Conservation (phyloP, 2,113 vertebrate genomes). For the Aix galericulata region DNA sequence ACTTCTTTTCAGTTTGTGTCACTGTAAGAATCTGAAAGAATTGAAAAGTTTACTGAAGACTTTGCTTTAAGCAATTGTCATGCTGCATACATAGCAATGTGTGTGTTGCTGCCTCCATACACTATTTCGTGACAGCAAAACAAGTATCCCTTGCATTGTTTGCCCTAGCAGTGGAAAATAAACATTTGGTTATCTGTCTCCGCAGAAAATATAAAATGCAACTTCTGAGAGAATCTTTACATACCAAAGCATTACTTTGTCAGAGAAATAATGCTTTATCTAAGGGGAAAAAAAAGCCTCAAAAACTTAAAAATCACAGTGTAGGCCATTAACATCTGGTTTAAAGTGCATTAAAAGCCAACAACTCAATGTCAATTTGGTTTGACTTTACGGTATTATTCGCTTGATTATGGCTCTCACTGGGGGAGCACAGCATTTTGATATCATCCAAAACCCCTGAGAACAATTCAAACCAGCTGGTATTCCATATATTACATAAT, state of each 20-base stretch:
- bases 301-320: conserved; percentile 10
- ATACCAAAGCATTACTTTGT: background rate
- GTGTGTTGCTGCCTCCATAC: background rate
- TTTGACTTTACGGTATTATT: conserved; percentile 69
- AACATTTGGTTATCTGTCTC: background rate
- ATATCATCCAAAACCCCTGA: conserved; percentile 75
- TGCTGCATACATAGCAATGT: background rate
- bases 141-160: background rate
- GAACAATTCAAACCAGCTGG: conserved; percentile 79
- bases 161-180: background rate
- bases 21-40: background rate
- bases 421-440: conserved; percentile 62
- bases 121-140: background rate
- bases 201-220: background rate
- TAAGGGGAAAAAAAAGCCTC: background rate
- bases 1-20: background rate
- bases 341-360: conserved; percentile 72
- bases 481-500: conserved; percentile 81
- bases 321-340: conserved; percentile 72
- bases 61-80: background rate
- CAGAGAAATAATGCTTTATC: conserved; percentile 5
- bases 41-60: background rate
- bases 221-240: background rate
- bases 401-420: conserved; percentile 73
- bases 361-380: conserved; percentile 78